Evolutionary conservation across 1,140 invertebrate genomes (phyloP).

Genomic region (Drosophila sulfurigaster): DNA sequence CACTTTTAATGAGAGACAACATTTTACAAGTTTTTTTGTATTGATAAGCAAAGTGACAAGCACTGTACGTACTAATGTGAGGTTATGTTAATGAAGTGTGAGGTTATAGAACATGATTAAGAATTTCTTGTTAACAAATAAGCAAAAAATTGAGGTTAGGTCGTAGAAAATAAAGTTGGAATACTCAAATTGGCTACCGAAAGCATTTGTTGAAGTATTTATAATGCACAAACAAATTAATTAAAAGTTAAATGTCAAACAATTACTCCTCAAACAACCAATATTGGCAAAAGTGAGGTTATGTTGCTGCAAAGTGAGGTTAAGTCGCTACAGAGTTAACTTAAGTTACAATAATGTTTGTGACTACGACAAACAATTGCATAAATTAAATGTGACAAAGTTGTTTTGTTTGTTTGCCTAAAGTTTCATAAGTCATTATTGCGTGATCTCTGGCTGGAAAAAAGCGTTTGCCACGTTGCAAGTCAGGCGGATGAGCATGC

Average conservation of each 20-base stretch:
- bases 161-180: too few species aligned
- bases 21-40: not conserved
- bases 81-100: not conserved
- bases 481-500: conserved; percentile 53
- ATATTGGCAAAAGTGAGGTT: not conserved
- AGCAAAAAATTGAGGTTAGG: not conserved
- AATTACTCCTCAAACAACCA: too few species aligned
- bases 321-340: conserved; percentile 1
- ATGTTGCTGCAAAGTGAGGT: conserved; percentile 2
- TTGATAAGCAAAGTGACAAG: not conserved
- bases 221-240: not conserved
- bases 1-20: not conserved
- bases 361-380: not conserved
- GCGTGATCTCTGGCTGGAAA: conserved; percentile 32
- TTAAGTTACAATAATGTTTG: not conserved
- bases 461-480: conserved; percentile 34
- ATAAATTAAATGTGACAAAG: conserved; percentile 15
- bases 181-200: too few species aligned
- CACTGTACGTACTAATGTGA: too few species aligned
- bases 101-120: too few species aligned
- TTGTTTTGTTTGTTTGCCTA: conserved; percentile 8
- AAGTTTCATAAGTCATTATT: conserved; percentile 22
- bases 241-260: not conserved
- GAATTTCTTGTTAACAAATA: too few species aligned
- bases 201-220: not conserved